Evolutionary conservation across 2,113 vertebrate species (phyloP), one percentile per base, ranked within the genome.

Genomic region (Bubo blakistoni): DNA sequence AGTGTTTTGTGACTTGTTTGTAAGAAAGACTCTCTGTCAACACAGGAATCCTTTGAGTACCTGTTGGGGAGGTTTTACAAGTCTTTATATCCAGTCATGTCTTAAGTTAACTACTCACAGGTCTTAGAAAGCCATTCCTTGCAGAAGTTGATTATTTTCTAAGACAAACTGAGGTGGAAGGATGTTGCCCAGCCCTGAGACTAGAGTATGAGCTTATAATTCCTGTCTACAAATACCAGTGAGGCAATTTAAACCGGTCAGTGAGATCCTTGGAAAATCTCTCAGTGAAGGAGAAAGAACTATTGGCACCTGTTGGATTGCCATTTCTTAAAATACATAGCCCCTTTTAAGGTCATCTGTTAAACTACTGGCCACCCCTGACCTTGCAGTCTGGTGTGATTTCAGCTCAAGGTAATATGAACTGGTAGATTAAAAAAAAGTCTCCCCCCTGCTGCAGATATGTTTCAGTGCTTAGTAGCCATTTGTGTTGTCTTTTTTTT

Each of bases 291-390:
- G 27, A 86, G 61, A 73, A 93, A 79, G 86, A 94, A 54, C 73
- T 94, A 72, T 55, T 80, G 86, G 78, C 91, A 92, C 78, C 73
- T 87, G 51, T 73, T 82, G 66, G 63, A 70, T 92, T 1, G 1
- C 46, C 59, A 54, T 90, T 93, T 95, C 92, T 88, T 94, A 90
- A 97, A 96, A 96, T 95, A 92, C 13, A 73, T 82, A 77, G 78
- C 26, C 67, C 76, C 66, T 94, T 94, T 87, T 95, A 90, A 82
- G 42, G 86, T 92, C 18, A 63, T 81, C 92, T 71, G 9, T 83
- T 92, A 58, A 91, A 90, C 62, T 91, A 9, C 66, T 36, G 62
- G 19, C 42, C 55, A 85, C 58, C 57, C 15, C 66, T 90, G 92
- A 92, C 86, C 90, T 92, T 91, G 86, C 55, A 80, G 62, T 80